These are phyloP conservation scores for Drosophila quadrilineata DNA, from an alignment of 1,140 invertebrate species.

Conservation along the genomic window DNA sequence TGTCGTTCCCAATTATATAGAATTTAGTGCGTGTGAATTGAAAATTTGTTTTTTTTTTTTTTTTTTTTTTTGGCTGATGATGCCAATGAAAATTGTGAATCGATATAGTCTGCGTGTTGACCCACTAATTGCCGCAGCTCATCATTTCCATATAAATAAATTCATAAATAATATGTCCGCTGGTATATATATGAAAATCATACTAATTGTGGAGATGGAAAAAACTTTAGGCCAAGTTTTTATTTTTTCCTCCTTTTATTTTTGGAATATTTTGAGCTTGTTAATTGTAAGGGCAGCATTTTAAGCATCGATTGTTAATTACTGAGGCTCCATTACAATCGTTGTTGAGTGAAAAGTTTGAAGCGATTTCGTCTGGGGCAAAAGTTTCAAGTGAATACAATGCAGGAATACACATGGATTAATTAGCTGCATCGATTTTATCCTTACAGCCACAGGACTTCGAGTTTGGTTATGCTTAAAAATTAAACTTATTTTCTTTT, in stretches of 20 bases:
- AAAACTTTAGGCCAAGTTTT: slow-evolving; percentile 33
- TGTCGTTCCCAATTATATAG: neutral
- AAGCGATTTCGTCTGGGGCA: slow-evolving; percentile 63
- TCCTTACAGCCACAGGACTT: neutral
- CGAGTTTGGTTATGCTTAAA: too few relatives aligned
- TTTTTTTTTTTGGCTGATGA: slow-evolving; percentile 21
- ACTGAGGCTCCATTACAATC: slow-evolving; percentile 42
- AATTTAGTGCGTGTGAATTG: slow-evolving; percentile 25
- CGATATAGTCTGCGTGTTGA: slow-evolving; percentile 15
- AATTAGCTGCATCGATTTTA: slow-evolving; percentile 6
- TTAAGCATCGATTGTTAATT: slow-evolving; percentile 70
- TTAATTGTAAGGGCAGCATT: slow-evolving; percentile 71
- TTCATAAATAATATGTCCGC: slow-evolving; percentile 13
- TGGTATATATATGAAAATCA: slow-evolving; percentile 2
- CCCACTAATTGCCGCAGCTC: slow-evolving; percentile 2
- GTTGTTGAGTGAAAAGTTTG: slow-evolving; percentile 56
- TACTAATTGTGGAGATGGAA: neutral
- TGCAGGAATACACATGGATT: slow-evolving; percentile 20
- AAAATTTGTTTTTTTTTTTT: slow-evolving; percentile 27
- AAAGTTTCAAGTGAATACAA: slow-evolving; percentile 59
- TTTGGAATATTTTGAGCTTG: too few relatives aligned
- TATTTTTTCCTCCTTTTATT: slow-evolving; percentile 8
- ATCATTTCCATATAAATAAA: slow-evolving; percentile 2
- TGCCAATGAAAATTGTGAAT: slow-evolving; percentile 8
- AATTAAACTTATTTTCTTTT: too few relatives aligned